Conservation (phyloP, 2,113 vertebrate genomes). For the Columba janthina region DNA sequence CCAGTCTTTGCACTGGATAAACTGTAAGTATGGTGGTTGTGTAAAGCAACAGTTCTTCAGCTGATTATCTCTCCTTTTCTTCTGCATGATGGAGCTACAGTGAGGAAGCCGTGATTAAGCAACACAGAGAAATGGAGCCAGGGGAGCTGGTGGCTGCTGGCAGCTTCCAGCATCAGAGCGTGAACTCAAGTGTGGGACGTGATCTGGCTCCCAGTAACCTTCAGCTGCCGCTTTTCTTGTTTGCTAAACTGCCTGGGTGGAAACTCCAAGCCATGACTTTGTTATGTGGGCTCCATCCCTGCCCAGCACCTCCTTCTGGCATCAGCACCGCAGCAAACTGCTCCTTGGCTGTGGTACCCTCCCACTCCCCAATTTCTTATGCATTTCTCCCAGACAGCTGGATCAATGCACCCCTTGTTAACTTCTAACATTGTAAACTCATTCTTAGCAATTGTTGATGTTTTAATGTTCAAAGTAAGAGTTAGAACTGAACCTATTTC, state of each 20-base stretch:
- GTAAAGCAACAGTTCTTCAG: not conserved
- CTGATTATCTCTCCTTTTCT: not conserved
- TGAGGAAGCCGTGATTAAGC: not conserved
- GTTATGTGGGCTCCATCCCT: not conserved
- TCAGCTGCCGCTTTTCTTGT: not conserved
- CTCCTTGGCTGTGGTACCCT: not conserved
- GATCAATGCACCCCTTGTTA: not conserved
- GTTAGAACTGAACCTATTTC: not conserved
- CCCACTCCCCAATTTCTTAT: not conserved
- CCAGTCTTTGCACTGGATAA: not conserved
- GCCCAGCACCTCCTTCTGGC: not conserved
- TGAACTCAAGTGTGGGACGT: not conserved
- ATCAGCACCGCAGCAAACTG: not conserved
- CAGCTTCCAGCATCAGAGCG: not conserved
- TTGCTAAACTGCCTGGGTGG: not conserved
- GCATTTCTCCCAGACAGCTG: not conserved
- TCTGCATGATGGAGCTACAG: not conserved
- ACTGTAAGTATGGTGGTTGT: fast-evolving
- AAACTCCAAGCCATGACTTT: not conserved
- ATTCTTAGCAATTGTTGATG: not conserved
- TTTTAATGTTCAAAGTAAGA: not conserved
- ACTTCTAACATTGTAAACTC: not conserved
- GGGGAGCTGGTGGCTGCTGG: not conserved
- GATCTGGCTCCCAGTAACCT: not conserved
- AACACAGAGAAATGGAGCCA: not conserved